Percentiles rank a stretch among this genome's conserved stretches.
These are phyloP conservation scores for Trematomus bernacchii DNA, from an alignment of 2,797 vertebrate species.

Conservation along the genomic window DNA sequence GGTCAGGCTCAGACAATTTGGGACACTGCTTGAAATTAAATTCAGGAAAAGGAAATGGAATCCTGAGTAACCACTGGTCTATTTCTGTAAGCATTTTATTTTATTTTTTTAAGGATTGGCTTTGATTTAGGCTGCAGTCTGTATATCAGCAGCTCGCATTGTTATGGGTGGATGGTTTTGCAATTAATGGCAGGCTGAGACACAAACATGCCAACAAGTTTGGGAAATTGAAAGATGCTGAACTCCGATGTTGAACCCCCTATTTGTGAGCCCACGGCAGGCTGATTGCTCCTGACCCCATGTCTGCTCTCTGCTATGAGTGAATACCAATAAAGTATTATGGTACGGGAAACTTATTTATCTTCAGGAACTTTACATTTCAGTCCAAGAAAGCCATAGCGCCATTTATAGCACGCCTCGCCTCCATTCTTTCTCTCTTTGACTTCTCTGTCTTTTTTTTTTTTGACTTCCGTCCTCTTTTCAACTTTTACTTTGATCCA, in stretches of 20 bases:
- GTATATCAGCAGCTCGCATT: conserved; percentile 49
- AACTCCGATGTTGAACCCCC: conserved; percentile 57
- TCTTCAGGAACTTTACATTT: conserved; percentile 66
- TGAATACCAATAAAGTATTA: conserved; percentile 79
- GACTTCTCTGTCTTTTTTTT: conserved; percentile 4
- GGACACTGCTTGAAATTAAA: conserved; percentile 56
- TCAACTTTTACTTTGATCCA: conserved; percentile 25
- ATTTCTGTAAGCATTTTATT: conserved; percentile 11
- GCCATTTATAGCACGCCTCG: conserved; percentile 37
- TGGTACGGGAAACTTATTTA: conserved; percentile 67
- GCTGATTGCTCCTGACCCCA: conserved; percentile 79
- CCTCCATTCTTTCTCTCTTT: conserved; percentile 16
- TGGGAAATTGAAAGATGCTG: conserved; percentile 55
- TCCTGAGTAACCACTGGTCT: conserved; percentile 33
- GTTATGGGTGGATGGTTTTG: conserved; percentile 60
- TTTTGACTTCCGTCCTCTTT: conserved; percentile 55
- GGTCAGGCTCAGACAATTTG: conserved; percentile 37
- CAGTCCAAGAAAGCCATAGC: conserved; percentile 50
- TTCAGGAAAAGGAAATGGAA: conserved; percentile 55
- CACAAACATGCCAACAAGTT: conserved; percentile 66
- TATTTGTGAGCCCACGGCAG: conserved; percentile 63
- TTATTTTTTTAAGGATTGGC: conserved; percentile 21
- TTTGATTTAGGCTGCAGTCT: conserved; percentile 45
- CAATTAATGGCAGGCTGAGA: conserved; percentile 69
- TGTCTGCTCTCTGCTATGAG: conserved; percentile 66